Conservation (phyloP, 53 echinoderm and acorn worm species). For the Arbacia lixula region DNA sequence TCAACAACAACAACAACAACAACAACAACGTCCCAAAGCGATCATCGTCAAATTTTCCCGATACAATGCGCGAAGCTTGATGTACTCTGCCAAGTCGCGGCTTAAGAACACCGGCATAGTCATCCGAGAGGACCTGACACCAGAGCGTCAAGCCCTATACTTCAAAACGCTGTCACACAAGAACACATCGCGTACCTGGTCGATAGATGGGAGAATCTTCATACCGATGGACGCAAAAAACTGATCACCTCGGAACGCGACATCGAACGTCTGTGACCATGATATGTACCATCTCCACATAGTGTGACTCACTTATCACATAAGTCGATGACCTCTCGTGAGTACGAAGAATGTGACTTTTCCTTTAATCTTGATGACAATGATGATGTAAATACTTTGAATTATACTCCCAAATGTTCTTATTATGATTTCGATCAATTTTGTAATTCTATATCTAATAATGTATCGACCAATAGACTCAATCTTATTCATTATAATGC, state of each 20-base stretch:
- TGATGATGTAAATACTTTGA: not conserved
- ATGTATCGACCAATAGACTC: not conserved
- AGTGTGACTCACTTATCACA: too few species aligned
- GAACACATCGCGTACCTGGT: constrained; percentile 22
- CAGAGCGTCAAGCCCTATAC: not conserved
- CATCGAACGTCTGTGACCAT: not conserved
- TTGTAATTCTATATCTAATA: not conserved
- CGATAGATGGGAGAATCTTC: constrained; percentile 4
- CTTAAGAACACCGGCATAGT: constrained; percentile 7
- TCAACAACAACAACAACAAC: too few species aligned
- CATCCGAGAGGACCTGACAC: constrained; percentile 21
- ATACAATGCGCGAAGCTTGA: constrained; percentile 6
- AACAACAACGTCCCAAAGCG: constrained; percentile 13
- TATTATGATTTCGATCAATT: constrained; percentile 1
- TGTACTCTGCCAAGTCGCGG: constrained; percentile 29
- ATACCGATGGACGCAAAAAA: not conserved
- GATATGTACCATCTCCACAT: too few species aligned
- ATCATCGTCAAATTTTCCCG: constrained; percentile 35
- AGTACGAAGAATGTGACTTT: too few species aligned
- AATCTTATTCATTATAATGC: constrained; percentile 33
- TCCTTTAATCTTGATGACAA: too few species aligned
- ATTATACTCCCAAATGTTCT: not conserved
- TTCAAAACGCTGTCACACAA: not conserved
- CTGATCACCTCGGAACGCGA: not conserved
- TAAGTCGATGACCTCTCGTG: too few species aligned